Base-by-base conservation (phyloP, 2,797 vertebrate species). In the Moxostoma hubbsi region DNA sequence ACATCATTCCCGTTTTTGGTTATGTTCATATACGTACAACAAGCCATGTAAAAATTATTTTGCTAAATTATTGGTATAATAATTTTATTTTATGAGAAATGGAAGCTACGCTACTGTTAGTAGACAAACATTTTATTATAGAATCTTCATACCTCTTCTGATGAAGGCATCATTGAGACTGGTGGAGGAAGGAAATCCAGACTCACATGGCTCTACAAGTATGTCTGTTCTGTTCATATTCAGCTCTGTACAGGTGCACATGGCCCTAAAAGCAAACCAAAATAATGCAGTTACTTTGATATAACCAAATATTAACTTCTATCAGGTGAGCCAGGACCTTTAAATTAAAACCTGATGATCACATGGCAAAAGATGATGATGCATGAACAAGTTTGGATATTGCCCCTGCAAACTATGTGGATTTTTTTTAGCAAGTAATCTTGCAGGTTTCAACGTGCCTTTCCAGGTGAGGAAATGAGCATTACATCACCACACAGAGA, bases 161-260 rank as follows among this genome's bases (percentile, higher is more conserved):
- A 55, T 83, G 51, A 81, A 79, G 5, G 59, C 7, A 9, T 92
- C 89, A 1, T 90, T 87, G 8, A 62, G 69, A 64, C 82, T 79
- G 0, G 50, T 6, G 46, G 84, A 74, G 6, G 79, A n/a, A 1
- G 13, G 84, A 36, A 8, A 68, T 50, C 54, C 3, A 5, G 82
- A 67, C 6, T 70, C 55, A 36, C 36, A 36, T 36, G 36, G 4
- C 0, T 13, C 7, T 0, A 45, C 36, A 36, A 36, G 45, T 15
- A 12, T 65, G 62, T 57, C 70, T 9, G 65, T 57, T 66, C 57
- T 67, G 18, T 5, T 72, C 16, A 69, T 54, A 46, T 46, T 36
- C 16, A 49, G 9, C 18, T 71, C 36, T 67, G 80, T 62, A 83
- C 90, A 92, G 74, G 85, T 89, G 81, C 91, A 92, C 65, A 5